Evolutionary conservation across 2,888 invertebrate genomes (phyloP), one percentile per base, ranked within the genome.

Genomic region (Stenodema calcarata): DNA sequence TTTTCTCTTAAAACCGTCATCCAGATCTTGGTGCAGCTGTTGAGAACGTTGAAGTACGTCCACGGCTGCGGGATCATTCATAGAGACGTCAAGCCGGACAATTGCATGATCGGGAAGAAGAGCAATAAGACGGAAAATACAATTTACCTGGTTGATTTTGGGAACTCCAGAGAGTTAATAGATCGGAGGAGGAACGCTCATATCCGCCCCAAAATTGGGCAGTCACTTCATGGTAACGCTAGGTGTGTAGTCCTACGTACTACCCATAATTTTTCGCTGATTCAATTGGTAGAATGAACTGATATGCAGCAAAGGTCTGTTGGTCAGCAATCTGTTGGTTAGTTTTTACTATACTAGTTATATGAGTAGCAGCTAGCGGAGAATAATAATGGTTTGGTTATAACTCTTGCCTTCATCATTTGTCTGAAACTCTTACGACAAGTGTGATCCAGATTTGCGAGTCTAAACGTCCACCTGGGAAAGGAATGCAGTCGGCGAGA

Each of bases 1-100:
- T 84, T 84, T 41, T 47, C 84, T 12, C 73, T 84, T 28, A 84
- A 84, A 47, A 84, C 84, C 30, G 84, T 84, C 47, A n/a, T 84
- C 16, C 73, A 75, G 44, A 84, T 84, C 9, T 9, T 28, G 9
- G 35, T 84, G 11, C 84, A 84, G n/a, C 47, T 84, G 4, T 35
- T 84, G 47, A 27, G 41, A 12, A 84, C 44, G 70, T 28, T 84
- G n/a, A 50, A 84, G 47, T 84, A 84, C 35, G 54, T 84, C 18
- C 84, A 84, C 41, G 30, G 27, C 7, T 23, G 30, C n/a, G 76
- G 76, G 30, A 75, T 84, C 50, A 16, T 84, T 11, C 76, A 84
- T n/a, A 42, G 84, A 7, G 84, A 84, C 50, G 28, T 84, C 16
- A 84, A 84, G 73, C 84, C 84, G 16, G 75, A 73, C 27, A 84